These are phyloP conservation scores for Torymus texanus DNA, from an alignment of 2,888 invertebrate genomes.

Conservation along the genomic window DNA sequence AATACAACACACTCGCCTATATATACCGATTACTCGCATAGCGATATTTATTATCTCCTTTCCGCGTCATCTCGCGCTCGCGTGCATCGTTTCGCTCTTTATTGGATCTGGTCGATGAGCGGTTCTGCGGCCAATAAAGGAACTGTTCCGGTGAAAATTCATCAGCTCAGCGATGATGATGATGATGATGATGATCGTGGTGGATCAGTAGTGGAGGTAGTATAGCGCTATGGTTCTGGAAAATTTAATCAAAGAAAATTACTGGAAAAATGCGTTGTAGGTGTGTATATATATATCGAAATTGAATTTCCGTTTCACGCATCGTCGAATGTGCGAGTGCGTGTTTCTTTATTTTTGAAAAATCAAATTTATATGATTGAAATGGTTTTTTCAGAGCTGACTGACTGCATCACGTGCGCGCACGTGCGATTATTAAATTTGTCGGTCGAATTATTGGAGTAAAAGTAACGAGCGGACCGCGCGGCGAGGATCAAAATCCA, in stretches of 20 bases:
- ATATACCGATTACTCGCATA: conserved; percentile 1
- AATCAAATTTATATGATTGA: background rate
- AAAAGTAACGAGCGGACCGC: background rate
- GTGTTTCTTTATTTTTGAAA: no score
- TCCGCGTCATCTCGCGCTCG: background rate
- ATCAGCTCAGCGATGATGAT: conserved; percentile 2
- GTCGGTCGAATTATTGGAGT: background rate
- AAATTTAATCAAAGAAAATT: conserved; percentile 26
- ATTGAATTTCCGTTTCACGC: conserved; percentile 15
- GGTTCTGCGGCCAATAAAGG: conserved; percentile 36
- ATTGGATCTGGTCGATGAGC: conserved; percentile 13
- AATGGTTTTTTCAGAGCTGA: background rate
- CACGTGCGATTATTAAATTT: background rate
- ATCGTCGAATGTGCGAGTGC: background rate
- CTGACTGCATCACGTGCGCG: background rate
- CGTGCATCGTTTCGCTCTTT: background rate
- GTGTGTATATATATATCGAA: background rate
- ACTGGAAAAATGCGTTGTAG: background rate
- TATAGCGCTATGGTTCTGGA: background rate
- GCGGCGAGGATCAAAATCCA: no score
- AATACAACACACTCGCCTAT: background rate
- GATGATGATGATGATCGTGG: no score
- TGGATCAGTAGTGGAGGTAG: no score
- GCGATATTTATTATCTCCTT: conserved; percentile 18
- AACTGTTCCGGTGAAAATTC: conserved; percentile 11